These are phyloP conservation scores for Machimus atricapillus DNA, from an alignment of 2,888 invertebrate species.

Conservation along the genomic window DNA sequence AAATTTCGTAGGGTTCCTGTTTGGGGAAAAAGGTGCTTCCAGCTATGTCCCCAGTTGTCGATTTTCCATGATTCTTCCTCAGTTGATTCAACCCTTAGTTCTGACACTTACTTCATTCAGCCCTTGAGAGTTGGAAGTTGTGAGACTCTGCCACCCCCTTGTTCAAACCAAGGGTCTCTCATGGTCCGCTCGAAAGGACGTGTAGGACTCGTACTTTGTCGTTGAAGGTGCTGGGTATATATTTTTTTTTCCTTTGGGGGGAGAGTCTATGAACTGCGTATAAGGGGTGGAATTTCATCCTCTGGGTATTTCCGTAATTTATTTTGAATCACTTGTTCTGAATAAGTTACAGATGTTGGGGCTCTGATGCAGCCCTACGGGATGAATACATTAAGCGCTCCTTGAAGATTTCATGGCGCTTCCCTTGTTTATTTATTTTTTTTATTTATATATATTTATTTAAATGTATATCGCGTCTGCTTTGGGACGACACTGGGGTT, in stretches of 20 bases:
- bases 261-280: slow-evolving; percentile 25
- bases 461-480: neutral
- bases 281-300: slow-evolving; percentile 36
- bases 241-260: neutral
- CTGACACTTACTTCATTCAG: neutral
- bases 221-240: slow-evolving; percentile 5
- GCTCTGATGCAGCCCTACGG: neutral
- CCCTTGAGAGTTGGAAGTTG: neutral
- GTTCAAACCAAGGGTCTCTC: neutral
- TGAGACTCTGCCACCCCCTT: neutral
- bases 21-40: neutral
- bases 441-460: neutral
- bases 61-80: slow-evolving; percentile 11
- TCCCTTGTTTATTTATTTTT: neutral
- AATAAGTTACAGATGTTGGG: slow-evolving; percentile 44
- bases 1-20: neutral
- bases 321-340: slow-evolving; percentile 46
- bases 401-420: neutral
- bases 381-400: slow-evolving; percentile 29
- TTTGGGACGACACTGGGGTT: neutral
- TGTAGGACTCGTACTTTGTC: neutral
- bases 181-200: neutral
- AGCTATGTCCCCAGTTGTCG: neutral
- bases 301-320: slow-evolving; percentile 45
- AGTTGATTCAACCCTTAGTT: slow-evolving; percentile 8